Conservation (phyloP, 2,113 vertebrate species). For the Alligator mississippiensis region DNA sequence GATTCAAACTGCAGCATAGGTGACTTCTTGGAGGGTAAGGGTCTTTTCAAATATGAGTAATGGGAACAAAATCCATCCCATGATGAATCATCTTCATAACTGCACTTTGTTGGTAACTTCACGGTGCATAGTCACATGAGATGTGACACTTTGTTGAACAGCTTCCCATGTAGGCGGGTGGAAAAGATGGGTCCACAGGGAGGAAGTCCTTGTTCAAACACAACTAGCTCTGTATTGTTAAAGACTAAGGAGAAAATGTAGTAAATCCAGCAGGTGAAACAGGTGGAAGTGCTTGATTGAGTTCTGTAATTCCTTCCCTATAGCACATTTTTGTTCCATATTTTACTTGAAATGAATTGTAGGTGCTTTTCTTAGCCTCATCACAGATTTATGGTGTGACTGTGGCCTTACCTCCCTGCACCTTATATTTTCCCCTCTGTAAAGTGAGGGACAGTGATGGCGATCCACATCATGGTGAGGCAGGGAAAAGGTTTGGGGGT, state of each 20-base stretch:
- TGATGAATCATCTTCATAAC: not conserved
- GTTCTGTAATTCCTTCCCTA: not conserved
- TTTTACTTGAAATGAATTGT: not conserved
- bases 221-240: not conserved
- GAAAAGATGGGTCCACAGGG: not conserved
- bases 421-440: not conserved
- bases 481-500: not conserved
- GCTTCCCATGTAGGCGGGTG: not conserved
- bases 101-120: not conserved
- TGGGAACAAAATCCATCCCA: not conserved
- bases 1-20: not conserved
- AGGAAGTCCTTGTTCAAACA: not conserved
- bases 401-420: not conserved
- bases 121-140: not conserved
- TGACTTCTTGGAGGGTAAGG: not conserved
- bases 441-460: constrained; percentile 31
- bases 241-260: not conserved
- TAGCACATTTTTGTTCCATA: not conserved
- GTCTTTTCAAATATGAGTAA: not conserved
- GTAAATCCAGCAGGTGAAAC: not conserved
- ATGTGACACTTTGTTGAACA: not conserved
- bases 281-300: not conserved
- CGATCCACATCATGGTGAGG: not conserved
- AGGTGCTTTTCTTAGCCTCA: not conserved
- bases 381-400: not conserved